These are phyloP conservation scores for Lepetodrilus schrolli DNA, from an alignment of 2,888 invertebrate species.

Conservation along the genomic window DNA sequence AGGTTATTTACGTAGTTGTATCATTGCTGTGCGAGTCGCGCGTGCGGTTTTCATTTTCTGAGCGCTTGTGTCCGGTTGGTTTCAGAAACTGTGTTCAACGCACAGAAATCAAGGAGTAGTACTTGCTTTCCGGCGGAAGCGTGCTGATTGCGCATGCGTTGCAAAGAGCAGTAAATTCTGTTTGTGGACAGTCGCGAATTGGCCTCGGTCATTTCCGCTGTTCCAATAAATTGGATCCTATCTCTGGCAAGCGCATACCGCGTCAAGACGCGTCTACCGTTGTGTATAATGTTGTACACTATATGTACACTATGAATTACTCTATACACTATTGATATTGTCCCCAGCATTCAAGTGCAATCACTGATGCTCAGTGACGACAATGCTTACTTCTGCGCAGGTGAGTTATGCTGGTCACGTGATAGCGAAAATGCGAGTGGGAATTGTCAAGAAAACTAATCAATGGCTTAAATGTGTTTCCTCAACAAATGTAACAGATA, in stretches of 20 bases:
- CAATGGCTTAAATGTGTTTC: no score
- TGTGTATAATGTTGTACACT: no score
- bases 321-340: not conserved
- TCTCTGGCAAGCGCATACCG: conserved; percentile 27
- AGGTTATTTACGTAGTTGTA: no score
- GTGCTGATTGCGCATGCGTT: conserved; percentile 44
- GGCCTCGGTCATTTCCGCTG: not conserved
- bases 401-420: no score
- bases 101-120: conserved; percentile 47
- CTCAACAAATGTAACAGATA: no score
- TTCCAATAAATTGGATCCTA: conserved; percentile 8
- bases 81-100: conserved; percentile 1
- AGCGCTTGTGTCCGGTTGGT: not conserved
- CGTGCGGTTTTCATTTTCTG: not conserved
- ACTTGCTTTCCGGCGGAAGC: conserved; percentile 42
- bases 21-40: no score
- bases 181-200: not conserved
- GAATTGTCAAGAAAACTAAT: no score
- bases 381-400: not conserved
- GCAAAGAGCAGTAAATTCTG: conserved; percentile 11
- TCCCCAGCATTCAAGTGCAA: not conserved
- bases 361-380: not conserved
- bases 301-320: not conserved
- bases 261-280: conserved; percentile 22
- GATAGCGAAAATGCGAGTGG: no score